phyloP scores from a whole-genome alignment of 2,888 invertebrate species.

The Rugalucina vietnamica region DNA sequence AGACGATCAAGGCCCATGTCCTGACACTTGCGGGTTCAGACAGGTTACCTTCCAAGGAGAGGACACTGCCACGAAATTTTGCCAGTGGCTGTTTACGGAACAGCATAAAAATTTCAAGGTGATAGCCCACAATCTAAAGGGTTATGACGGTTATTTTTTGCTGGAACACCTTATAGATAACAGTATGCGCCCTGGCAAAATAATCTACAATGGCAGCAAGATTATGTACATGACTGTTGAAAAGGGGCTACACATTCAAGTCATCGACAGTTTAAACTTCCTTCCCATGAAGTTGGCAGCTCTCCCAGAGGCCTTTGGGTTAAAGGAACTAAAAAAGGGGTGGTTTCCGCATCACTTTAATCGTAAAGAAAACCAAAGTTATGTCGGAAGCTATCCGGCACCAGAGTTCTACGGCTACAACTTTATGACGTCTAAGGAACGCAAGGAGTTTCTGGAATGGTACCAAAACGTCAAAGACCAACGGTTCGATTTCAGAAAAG shows the following conservation, averaged over 20 bases:
- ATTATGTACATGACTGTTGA: conserved; percentile 48
- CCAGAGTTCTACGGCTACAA: conserved; percentile 44
- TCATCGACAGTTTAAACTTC: conserved; percentile 61
- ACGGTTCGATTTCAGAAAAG: conserved; percentile 34
- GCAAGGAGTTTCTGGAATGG: conserved; percentile 25
- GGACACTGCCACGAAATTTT: conserved; percentile 24
- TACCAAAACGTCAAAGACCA: conserved; percentile 25
- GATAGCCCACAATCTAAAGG: conserved; percentile 49
- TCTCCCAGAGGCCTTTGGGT: conserved; percentile 51
- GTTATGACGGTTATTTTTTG: conserved; percentile 51
- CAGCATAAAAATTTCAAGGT: conserved; percentile 24
- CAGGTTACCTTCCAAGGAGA: conserved; percentile 39
- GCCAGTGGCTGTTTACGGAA: conserved; percentile 36
- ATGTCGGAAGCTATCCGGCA: conserved; percentile 54
- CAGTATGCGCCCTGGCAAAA: conserved; percentile 32
- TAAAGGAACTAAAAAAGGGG: conserved; percentile 53
- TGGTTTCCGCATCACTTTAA: conserved; percentile 63
- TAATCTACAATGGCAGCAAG: conserved; percentile 46
- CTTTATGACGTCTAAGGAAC: conserved; percentile 31
- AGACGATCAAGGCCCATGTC: conserved; percentile 34
- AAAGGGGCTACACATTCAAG: conserved; percentile 43
- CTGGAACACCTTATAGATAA: conserved; percentile 51
- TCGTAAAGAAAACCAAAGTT: conserved; percentile 46
- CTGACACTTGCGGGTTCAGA: conserved; percentile 40
- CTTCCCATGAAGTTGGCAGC: conserved; percentile 52